Percentiles rank a stretch among this genome's conserved stretches.
Conservation (phyloP, 2,797 vertebrate species). For the Thamnophis elegans region DNA sequence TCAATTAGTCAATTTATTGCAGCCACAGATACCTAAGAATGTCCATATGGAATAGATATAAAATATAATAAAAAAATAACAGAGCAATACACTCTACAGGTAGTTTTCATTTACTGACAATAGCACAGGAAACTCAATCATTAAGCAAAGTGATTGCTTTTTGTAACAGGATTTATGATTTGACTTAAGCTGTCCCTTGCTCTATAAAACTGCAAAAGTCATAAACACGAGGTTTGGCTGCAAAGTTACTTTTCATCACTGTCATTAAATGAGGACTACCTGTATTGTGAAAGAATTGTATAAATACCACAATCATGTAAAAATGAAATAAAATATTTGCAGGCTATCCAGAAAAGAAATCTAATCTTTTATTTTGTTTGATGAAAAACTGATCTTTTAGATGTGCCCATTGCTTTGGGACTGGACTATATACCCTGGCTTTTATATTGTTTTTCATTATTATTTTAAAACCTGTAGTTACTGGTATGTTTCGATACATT, state of each 20-base stretch:
- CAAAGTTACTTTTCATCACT: neutral
- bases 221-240: too few relatives aligned
- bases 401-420: neutral
- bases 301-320: neutral
- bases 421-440: neutral
- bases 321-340: neutral
- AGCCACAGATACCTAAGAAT: neutral
- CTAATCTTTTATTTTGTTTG: neutral
- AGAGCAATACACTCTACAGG: neutral
- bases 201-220: neutral
- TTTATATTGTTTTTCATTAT: neutral
- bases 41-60: neutral
- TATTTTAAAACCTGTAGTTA: neutral
- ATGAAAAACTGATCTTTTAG: neutral
- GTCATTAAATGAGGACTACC: neutral
- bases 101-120: neutral
- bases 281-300: neutral
- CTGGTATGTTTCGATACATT: neutral
- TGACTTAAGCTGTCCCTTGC: neutral
- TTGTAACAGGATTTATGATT: neutral
- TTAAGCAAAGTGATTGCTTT: neutral
- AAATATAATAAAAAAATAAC: neutral
- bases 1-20: neutral
- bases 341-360: neutral
- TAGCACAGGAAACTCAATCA: neutral